Conservation (phyloP, 2,113 vertebrate genomes). For the Brachypteracias leptosomus region DNA sequence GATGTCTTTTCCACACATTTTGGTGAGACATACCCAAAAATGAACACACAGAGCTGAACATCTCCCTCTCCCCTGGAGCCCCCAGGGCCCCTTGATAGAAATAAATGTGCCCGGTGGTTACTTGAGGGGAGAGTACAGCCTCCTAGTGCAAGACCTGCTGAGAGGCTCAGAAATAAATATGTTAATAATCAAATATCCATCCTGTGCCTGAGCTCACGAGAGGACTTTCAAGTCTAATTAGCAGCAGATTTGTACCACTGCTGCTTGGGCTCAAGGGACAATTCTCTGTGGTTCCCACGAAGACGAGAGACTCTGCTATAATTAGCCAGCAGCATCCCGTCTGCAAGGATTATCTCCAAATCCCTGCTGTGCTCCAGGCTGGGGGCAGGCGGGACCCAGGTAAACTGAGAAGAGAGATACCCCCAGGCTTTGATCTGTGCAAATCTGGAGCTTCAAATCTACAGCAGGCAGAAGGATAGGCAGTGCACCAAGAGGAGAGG, state of each 20-base stretch:
- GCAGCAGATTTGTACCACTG: constrained; percentile 49
- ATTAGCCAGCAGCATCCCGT: not conserved
- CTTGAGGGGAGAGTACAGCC: not conserved
- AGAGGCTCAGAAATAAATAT: constrained; percentile 43
- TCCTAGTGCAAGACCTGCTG: constrained; percentile 2
- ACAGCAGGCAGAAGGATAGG: not conserved
- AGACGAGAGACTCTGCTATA: not conserved
- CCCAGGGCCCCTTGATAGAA: not conserved
- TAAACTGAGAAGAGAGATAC: not conserved
- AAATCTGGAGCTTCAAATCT: not conserved
- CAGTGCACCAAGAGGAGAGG: not conserved
- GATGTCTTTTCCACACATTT: not conserved
- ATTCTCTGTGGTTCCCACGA: not conserved
- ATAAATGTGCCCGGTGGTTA: not conserved
- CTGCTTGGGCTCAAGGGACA: constrained; percentile 18
- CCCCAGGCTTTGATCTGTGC: not conserved
- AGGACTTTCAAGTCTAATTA: constrained; percentile 67
- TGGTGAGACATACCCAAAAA: not conserved
- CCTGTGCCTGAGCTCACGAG: constrained; percentile 28
- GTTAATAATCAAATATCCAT: constrained; percentile 54
- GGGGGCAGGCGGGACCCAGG: not conserved
- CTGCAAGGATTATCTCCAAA: constrained; percentile 26
- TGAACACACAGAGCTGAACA: not conserved
- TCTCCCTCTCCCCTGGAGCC: not conserved
- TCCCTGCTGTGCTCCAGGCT: rapidly evolving